Conservation (phyloP, 2,113 vertebrate genomes). For the Stercorarius parasiticus region DNA sequence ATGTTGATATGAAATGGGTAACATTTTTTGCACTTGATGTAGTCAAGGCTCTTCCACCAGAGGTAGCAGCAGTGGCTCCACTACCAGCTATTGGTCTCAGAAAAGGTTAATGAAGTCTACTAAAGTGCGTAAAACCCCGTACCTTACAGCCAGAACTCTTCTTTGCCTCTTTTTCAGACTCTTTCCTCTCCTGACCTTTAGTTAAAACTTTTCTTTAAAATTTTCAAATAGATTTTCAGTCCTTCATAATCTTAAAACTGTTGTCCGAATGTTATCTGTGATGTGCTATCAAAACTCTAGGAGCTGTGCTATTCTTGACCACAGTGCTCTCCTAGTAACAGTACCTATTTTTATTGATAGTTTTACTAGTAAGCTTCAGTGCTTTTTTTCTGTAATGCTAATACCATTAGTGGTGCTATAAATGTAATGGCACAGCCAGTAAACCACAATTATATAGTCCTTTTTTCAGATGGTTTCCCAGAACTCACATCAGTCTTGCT, state of each 20-base stretch:
- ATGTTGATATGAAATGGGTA: background rate
- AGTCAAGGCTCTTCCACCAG: background rate
- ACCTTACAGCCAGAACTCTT: background rate
- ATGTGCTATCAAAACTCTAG: background rate
- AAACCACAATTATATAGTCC: background rate
- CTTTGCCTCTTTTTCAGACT: background rate
- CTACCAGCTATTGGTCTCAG: background rate
- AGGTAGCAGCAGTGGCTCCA: background rate
- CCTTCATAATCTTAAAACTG: background rate
- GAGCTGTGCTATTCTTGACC: background rate
- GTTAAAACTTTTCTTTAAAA: background rate
- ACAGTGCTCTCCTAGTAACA: background rate
- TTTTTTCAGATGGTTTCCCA: background rate
- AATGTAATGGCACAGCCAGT: background rate
- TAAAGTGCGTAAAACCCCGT: background rate
- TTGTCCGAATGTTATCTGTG: background rate
- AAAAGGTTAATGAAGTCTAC: background rate
- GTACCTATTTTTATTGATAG: constrained; percentile 6
- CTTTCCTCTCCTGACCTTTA: background rate
- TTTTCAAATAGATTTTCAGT: background rate
- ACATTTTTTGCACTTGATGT: background rate
- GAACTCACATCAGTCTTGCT: background rate
- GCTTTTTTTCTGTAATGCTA: background rate
- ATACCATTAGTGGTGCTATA: background rate
- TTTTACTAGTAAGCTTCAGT: background rate